Conservation (phyloP, 2,113 vertebrate genomes). For the Hippocampus mohnikei region DNA sequence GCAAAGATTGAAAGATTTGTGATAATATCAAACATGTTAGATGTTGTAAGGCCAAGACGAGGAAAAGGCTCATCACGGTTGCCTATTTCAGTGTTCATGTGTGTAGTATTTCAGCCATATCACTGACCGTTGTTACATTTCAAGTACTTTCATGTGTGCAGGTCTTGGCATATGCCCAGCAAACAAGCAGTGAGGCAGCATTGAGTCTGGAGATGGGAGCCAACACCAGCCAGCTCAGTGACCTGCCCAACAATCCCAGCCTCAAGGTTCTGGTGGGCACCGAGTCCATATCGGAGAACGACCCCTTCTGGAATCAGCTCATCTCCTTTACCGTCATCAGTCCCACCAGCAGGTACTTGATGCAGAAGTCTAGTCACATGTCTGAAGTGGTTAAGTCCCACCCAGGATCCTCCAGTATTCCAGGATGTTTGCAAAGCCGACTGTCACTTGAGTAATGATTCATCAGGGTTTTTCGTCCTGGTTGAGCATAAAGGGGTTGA, state of each 20-base stretch:
- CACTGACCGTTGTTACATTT: background rate
- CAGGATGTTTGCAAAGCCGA: slow-evolving; percentile 34
- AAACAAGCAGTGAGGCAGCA: slow-evolving; percentile 72
- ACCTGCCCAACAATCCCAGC: slow-evolving; percentile 89
- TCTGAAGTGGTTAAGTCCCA: background rate
- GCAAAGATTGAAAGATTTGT: too few species aligned
- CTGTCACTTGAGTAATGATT: slow-evolving; percentile 9
- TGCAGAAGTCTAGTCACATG: background rate
- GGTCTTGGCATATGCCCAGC: slow-evolving; percentile 47
- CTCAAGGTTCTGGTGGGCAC: slow-evolving; percentile 84
- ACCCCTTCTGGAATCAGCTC: slow-evolving; percentile 98
- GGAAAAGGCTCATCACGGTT: background rate
- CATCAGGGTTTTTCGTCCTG: slow-evolving; percentile 8
- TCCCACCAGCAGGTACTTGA: slow-evolving; percentile 86
- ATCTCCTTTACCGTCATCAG: slow-evolving; percentile 93
- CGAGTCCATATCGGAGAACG: slow-evolving; percentile 88
- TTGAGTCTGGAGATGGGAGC: slow-evolving; percentile 83
- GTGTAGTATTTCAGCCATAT: background rate
- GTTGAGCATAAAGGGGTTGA: background rate
- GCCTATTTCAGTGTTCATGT: background rate
- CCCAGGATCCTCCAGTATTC: slow-evolving; percentile 14
- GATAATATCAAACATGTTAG: too few species aligned
- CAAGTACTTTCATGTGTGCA: slow-evolving; percentile 6
- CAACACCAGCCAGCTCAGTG: slow-evolving; percentile 88
- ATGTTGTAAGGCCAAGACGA: too few species aligned